Evolutionary conservation across 1,140 invertebrate genomes (phyloP), one percentile per base, ranked within the genome.

Genomic region (Zaprionus nigranus): DNA sequence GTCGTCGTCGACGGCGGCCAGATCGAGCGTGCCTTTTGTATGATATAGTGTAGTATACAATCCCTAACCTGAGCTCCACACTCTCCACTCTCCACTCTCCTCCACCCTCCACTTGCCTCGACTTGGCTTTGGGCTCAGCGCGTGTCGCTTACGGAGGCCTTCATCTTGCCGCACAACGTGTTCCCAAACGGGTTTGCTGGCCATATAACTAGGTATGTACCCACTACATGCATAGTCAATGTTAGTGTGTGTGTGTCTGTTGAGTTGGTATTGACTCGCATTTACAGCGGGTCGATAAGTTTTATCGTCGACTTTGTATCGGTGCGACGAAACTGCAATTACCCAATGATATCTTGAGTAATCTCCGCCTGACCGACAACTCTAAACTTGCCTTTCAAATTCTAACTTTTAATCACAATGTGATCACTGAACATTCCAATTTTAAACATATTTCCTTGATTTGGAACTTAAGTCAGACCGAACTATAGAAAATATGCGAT

Each of bases 11-110:
- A 13, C 80, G 56, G 58, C 63, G 67, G 57, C 56, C 79, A 90
- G 84, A 90, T 88, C 75, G 85, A 88, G 81, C 85, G 85, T 88
- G 85, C 75, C 81, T 88, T 88, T 90, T 79, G 82, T 88, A 62
- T 80, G 85, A 88, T 88, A 90, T 69, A 80, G 22, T 63, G 30
- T 53, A 36, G 26, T 69, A 65, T 66, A 68, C 65, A 67, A 75
- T 78, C 65, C 79, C 80, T 71, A 79, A 49, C 59, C 49, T 54
- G 15, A 20, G 26, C 54, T 56, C 40, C 24, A 26, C 59, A 30
- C 46, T 40, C 75, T 79, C 40, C 75, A 30, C 46, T 40, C 75
- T 79, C 40, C 75, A 49, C 22, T 34, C 38, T 36, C 54, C n/a
- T 43, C 54, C n/a, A 17, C 46, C 54, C 53, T 43, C 34, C 49